Conservation (phyloP, 2,113 vertebrate species). For the Phalacrocorax brasilianus region DNA sequence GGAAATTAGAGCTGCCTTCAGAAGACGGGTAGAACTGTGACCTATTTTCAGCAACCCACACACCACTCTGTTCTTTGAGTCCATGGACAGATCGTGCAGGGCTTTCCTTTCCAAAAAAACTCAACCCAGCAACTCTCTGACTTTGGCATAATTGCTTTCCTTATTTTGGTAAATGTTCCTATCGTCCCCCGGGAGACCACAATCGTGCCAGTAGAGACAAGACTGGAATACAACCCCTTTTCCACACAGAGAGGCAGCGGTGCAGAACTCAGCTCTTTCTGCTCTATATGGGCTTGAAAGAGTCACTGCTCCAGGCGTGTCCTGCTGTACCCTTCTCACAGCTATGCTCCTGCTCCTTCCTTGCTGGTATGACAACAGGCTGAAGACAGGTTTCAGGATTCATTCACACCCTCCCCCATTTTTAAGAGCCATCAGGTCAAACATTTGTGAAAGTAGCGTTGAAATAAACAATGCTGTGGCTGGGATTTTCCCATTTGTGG, state of each 20-base stretch:
- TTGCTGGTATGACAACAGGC: background rate
- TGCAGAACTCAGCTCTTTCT: background rate
- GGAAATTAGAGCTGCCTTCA: background rate
- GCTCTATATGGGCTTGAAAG: background rate
- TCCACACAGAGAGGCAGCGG: background rate
- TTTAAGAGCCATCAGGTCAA: background rate
- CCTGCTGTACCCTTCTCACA: background rate
- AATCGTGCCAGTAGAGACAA: background rate
- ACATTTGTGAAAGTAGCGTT: background rate
- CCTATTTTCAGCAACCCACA: background rate
- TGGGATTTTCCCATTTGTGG: slow-evolving; percentile 46
- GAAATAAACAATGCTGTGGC: background rate
- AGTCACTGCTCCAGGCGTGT: background rate
- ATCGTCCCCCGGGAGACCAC: background rate
- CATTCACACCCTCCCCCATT: background rate
- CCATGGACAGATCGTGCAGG: background rate
- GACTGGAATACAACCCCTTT: background rate
- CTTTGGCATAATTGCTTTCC: background rate
- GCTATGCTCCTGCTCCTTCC: background rate
- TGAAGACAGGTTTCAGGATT: background rate
- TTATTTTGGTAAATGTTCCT: slow-evolving; percentile 35
- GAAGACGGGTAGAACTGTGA: background rate
- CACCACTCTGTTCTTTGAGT: background rate
- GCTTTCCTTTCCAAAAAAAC: background rate
- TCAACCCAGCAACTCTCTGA: background rate